phyloP scores from a whole-genome alignment of 2,797 vertebrate species.

The Cercopithecus petaurista region DNA sequence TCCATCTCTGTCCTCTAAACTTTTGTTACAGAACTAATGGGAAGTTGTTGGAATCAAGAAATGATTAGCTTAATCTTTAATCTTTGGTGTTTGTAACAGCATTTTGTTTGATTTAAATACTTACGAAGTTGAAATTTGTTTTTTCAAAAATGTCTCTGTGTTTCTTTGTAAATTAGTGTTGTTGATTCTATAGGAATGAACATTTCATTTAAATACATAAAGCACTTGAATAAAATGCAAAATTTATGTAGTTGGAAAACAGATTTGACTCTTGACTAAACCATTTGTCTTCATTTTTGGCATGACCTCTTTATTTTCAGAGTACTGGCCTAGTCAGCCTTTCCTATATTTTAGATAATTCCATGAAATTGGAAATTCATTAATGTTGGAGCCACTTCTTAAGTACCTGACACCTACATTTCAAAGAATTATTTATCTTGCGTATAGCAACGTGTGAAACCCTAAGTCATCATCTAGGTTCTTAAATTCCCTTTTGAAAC shows the following conservation, averaged over 20 bases:
- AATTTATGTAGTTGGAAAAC: conserved; percentile 21
- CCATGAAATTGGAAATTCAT: background rate
- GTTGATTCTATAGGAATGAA: conserved; percentile 8
- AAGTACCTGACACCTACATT: background rate
- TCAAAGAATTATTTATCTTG: background rate
- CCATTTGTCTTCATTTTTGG: conserved; percentile 39
- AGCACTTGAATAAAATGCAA: conserved; percentile 25
- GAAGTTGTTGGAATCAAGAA: background rate
- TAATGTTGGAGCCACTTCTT: background rate
- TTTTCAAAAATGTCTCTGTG: background rate
- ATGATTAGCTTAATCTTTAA: background rate
- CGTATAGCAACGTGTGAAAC: background rate
- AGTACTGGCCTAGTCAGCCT: background rate
- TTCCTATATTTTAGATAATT: background rate
- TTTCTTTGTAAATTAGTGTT: conserved; percentile 37
- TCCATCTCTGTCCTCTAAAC: background rate
- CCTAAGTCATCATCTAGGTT: background rate
- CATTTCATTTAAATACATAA: conserved; percentile 35
- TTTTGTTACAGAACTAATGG: background rate
- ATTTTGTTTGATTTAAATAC: conserved; percentile 46
- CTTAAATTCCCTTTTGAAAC: background rate
- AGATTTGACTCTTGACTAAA: background rate
- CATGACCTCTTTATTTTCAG: conserved; percentile 10
- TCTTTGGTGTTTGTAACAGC: background rate
- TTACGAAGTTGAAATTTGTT: conserved; percentile 37